Percentiles rank a stretch among this genome's conserved stretches.
These are phyloP conservation scores for Bostrychus sinensis DNA, from an alignment of 2,113 vertebrate genomes.

Conservation along the genomic window DNA sequence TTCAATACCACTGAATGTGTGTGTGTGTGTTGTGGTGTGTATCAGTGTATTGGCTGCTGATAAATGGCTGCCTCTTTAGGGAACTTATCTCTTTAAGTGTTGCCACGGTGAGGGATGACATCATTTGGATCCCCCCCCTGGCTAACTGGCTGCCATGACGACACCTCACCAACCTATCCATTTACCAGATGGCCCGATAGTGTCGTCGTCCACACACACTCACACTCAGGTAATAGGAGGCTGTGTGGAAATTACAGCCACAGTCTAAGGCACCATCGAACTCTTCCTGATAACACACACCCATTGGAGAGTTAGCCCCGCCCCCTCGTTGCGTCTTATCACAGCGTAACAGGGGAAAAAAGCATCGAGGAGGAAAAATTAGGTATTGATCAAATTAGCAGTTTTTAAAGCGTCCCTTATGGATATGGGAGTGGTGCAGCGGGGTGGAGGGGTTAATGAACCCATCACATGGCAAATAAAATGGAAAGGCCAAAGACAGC, in stretches of 20 bases:
- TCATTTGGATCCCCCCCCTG: constrained; percentile 94
- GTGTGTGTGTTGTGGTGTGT: constrained; percentile 22
- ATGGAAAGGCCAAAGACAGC: constrained; percentile 84
- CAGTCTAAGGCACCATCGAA: constrained; percentile 46
- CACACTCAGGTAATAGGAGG: constrained; percentile 64
- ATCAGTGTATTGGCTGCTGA: constrained; percentile 90
- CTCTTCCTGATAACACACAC: constrained; percentile 41
- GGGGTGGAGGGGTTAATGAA: constrained; percentile 74
- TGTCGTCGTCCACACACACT: constrained; percentile 77
- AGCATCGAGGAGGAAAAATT: constrained; percentile 93
- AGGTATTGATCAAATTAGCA: constrained; percentile 99
- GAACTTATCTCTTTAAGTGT: constrained; percentile 99
- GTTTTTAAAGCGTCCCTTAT: constrained; percentile 93
- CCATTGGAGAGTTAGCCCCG: constrained; percentile 36
- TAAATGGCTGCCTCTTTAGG: constrained; percentile 99
- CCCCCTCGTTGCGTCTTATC: constrained; percentile 88
- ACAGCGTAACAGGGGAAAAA: constrained; percentile 93
- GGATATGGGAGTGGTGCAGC: constrained; percentile 45
- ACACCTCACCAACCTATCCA: constrained; percentile 94
- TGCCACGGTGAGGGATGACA: constrained; percentile 97
- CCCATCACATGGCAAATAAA: constrained; percentile 93
- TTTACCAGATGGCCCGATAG: constrained; percentile 99
- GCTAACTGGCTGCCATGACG: constrained; percentile 93
- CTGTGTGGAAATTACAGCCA: constrained; percentile 62
- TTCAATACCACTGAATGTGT: constrained; percentile 8